Conservation (phyloP, 2,113 vertebrate genomes). For the Lepus europaeus region DNA sequence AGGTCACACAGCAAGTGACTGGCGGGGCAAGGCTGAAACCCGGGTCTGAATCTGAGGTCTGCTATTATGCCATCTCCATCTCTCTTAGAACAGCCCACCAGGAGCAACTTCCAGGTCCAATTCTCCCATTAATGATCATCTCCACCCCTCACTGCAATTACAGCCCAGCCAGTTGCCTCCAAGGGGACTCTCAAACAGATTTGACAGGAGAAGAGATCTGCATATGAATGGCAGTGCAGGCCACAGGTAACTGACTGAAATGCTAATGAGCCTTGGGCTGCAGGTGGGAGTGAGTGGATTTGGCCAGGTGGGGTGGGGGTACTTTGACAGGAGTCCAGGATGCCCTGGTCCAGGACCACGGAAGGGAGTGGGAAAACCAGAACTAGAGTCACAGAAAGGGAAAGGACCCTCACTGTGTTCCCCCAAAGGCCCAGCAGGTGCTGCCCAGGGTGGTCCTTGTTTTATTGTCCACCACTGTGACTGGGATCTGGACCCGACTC, state of each 20-base stretch:
- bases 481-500: background rate
- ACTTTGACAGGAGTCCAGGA: background rate
- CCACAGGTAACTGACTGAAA: background rate
- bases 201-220: slow-evolving; percentile 13
- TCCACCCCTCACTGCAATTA: slow-evolving; percentile 13
- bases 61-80: background rate
- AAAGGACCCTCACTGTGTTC: background rate
- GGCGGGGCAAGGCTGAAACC: background rate
- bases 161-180: background rate
- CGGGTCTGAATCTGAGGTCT: background rate
- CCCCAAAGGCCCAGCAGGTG: background rate
- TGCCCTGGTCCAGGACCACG: background rate
- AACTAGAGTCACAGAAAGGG: background rate
- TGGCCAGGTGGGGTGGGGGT: background rate
- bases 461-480: too few relatives aligned
- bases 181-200: slow-evolving; percentile 21
- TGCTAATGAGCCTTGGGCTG: background rate
- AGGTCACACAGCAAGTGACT: background rate
- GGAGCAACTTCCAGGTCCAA: background rate
- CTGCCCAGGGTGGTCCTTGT: background rate
- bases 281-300: accelerated
- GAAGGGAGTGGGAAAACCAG: background rate
- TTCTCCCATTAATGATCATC: slow-evolving; percentile 15
- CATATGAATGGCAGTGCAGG: slow-evolving; percentile 33
- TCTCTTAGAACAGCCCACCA: slow-evolving; percentile 15